Conservation (phyloP, 2,888 invertebrate genomes). For the Cephus pulcher region DNA sequence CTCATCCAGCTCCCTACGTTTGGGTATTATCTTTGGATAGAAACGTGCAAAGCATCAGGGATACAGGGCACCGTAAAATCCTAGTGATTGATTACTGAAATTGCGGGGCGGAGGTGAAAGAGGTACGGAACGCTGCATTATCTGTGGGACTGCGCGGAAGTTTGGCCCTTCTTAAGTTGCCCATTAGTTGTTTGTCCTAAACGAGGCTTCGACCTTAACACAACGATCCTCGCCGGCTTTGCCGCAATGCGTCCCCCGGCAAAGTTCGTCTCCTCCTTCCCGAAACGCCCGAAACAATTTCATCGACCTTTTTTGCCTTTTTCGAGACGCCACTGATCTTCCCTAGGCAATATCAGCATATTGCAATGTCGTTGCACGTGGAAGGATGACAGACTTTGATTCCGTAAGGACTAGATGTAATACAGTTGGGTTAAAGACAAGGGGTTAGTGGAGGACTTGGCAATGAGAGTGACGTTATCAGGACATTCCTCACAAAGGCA, state of each 20-base stretch:
- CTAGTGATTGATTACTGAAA: not conserved
- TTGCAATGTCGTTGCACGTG: too few relatives aligned
- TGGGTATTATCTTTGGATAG: not conserved
- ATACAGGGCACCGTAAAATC: conserved; percentile 1
- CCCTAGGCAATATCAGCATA: too few relatives aligned
- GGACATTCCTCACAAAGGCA: too few relatives aligned
- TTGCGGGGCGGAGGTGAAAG: conserved; percentile 12
- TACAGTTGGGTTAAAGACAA: too few relatives aligned
- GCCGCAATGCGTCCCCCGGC: conserved; percentile 7
- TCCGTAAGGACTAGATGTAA: too few relatives aligned
- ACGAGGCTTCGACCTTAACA: conserved; percentile 1
- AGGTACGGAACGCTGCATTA: conserved; percentile 19
- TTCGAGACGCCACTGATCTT: too few relatives aligned
- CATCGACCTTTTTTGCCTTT: too few relatives aligned
- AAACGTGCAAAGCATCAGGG: not conserved
- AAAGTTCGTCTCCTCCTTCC: too few relatives aligned
- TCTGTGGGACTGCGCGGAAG: conserved; percentile 16
- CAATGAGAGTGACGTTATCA: too few relatives aligned
- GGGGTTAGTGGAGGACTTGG: too few relatives aligned
- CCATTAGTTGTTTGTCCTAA: conserved; percentile 2
- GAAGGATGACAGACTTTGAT: too few relatives aligned
- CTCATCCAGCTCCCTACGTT: not conserved
- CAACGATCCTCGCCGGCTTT: conserved; percentile 12
- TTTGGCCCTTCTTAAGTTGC: conserved; percentile 4
- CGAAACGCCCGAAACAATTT: too few relatives aligned